Evolutionary conservation across 37 sponge, comb jelly and placozoan species (phyloP), one percentile per base, ranked within the genome.

Genomic region (Theonella swinhoei): DNA sequence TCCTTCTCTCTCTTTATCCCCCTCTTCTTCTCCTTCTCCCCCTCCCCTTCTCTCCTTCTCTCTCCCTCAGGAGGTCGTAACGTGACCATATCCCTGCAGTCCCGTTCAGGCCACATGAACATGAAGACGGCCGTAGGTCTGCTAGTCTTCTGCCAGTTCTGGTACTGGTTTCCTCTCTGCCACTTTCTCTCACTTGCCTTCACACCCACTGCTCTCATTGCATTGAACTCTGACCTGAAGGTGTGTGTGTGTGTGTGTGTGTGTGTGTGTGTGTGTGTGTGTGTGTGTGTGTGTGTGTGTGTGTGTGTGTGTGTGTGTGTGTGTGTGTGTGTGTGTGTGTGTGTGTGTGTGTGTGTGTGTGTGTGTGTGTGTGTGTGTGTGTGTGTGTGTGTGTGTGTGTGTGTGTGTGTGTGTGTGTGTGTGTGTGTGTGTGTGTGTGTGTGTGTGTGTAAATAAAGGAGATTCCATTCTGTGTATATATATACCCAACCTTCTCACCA

Each of bases 131-230:
- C 94, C 29, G 93, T 98, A 29, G 99, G 99, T 20, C 82, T 94
- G 40, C 77, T 98, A 60, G 97, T 96, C 29, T 96, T 97, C 82
- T 90, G 89, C 0, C 97, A 99, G 87, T 97, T 97, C 78, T 99
- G 99, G 99, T 99, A 87, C 79, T 99, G 99, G 99, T 99, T 92
- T 39, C 99, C 99, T 0, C 80, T 96, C 32, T 78, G 91, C 36
- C 97, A 92, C 58, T 99, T 99, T 83, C 91, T 99, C 25, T 99
- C 95, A 23, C 90, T 99, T 39, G 89, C 97, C 42, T 93, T 99
- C 79, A 86, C 88, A n/a, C 99, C 99, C 42, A 93, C 99, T 7
- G 77, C 95, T 7, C 77, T 96, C 37, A 95, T 97, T 25, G 95
- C 80, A 20, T 87, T 99, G 43, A 99, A 99, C 80, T 32, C 58